Conservation (phyloP, 1,140 invertebrate species). For the Saccostrea echinata region DNA sequence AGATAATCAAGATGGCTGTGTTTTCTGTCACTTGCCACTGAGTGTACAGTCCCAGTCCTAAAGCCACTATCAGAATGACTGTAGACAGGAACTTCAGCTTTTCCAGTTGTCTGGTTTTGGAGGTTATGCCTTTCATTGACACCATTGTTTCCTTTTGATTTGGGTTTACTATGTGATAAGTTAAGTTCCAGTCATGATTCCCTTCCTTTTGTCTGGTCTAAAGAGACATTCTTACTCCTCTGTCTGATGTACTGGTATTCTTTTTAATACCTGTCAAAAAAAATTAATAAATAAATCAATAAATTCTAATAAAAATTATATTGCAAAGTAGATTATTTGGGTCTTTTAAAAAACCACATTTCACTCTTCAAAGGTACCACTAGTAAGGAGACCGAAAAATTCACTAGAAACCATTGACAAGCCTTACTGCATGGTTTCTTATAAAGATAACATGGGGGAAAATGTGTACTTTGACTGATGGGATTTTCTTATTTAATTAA, state of each 20-base stretch:
- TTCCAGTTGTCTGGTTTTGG: neutral
- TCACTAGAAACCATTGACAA: too few species aligned
- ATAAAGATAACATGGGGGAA: too few species aligned
- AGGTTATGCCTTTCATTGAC: neutral
- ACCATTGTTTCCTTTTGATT: neutral
- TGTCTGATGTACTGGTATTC: neutral
- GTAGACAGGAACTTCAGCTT: constrained; percentile 70
- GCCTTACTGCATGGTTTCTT: too few species aligned
- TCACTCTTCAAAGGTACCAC: too few species aligned
- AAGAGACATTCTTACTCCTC: neutral
- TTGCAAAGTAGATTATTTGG: too few species aligned
- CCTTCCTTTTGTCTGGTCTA: neutral
- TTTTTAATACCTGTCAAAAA: neutral
- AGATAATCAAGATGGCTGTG: constrained; percentile 67
- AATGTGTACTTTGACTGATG: too few species aligned
- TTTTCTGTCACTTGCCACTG: constrained; percentile 72
- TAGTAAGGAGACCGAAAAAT: too few species aligned
- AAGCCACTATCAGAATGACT: constrained; percentile 71
- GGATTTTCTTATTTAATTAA: too few species aligned
- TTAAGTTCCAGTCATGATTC: neutral
- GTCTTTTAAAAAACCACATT: too few species aligned
- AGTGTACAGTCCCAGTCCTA: constrained; percentile 75
- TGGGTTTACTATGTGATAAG: neutral
- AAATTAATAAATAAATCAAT: too few species aligned
- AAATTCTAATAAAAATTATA: too few species aligned